Percentiles rank a stretch among this genome's conserved stretches.
Conservation (phyloP, 2,888 invertebrate genomes). For the Euzetes globulus region DNA sequence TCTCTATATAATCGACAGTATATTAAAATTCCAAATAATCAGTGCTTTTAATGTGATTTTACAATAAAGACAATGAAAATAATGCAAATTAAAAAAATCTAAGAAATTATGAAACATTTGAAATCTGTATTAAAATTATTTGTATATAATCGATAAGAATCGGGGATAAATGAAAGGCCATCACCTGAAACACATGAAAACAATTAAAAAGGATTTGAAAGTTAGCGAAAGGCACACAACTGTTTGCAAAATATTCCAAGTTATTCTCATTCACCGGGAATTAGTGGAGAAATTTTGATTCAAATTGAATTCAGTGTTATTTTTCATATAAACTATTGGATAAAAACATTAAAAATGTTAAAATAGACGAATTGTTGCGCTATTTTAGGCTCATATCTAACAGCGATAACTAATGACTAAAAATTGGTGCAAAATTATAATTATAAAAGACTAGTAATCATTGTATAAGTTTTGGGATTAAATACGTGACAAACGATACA, state of each 20-base stretch:
- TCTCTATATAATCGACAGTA: neutral
- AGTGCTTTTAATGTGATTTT: constrained; percentile 20
- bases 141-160: neutral
- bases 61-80: neutral
- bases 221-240: constrained; percentile 11
- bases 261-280: constrained; percentile 26
- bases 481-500: constrained; percentile 10
- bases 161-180: neutral
- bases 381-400: constrained; percentile 5
- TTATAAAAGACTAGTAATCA: constrained; percentile 11
- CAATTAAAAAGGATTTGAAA: neutral
- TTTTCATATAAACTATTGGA: neutral
- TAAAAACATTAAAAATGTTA: neutral
- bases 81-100: neutral
- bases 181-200: neutral
- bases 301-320: neutral
- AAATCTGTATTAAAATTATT: neutral
- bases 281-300: neutral
- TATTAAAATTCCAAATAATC: constrained; percentile 19
- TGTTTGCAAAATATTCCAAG: constrained; percentile 9
- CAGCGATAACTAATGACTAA: constrained; percentile 20
- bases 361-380: constrained; percentile 20
- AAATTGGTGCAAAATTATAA: constrained; percentile 17
- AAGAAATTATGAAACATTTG: neutral
- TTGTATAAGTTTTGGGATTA: neutral